Conservation (phyloP, 2,888 invertebrate genomes). For the Trichopoda pennipes region DNA sequence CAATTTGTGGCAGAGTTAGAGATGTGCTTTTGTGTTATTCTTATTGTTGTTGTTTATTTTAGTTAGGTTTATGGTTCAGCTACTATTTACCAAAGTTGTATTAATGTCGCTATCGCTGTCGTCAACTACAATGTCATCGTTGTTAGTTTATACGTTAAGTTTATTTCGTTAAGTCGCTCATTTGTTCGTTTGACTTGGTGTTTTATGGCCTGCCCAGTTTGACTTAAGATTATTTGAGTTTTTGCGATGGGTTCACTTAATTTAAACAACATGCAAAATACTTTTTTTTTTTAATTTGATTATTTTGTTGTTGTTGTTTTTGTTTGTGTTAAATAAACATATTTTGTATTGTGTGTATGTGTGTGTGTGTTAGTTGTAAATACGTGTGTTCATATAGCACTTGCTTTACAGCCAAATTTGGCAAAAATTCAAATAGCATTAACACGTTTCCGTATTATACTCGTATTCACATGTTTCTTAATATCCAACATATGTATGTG, state of each 20-base stretch:
- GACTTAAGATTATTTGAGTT: slow-evolving; percentile 68
- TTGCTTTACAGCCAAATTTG: slow-evolving; percentile 77
- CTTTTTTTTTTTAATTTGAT: slow-evolving; percentile 27
- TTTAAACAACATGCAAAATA: slow-evolving; percentile 68
- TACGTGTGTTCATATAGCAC: slow-evolving; percentile 68
- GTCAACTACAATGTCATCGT: slow-evolving; percentile 43
- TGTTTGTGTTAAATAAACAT: background rate
- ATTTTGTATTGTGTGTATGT: slow-evolving; percentile 9
- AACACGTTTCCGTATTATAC: slow-evolving; percentile 77
- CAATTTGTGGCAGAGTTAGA: slow-evolving; percentile 52
- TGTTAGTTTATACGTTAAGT: slow-evolving; percentile 49
- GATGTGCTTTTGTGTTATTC: slow-evolving; percentile 32
- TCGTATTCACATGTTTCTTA: slow-evolving; percentile 70
- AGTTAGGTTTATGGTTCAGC: slow-evolving; percentile 31
- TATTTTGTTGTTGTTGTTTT: slow-evolving; percentile 2
- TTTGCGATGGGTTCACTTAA: slow-evolving; percentile 69
- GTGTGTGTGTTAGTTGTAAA: slow-evolving; percentile 39
- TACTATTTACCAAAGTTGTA: slow-evolving; percentile 52
- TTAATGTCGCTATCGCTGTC: slow-evolving; percentile 65
- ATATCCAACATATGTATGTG: slow-evolving; percentile 57
- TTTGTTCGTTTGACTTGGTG: slow-evolving; percentile 46
- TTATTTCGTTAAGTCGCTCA: slow-evolving; percentile 50
- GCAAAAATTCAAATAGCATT: slow-evolving; percentile 80
- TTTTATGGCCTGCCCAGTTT: slow-evolving; percentile 68
- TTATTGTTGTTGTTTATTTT: background rate